These are phyloP conservation scores for Bucorvus abyssinicus DNA, from an alignment of 2,797 vertebrate genomes.

Conservation along the genomic window DNA sequence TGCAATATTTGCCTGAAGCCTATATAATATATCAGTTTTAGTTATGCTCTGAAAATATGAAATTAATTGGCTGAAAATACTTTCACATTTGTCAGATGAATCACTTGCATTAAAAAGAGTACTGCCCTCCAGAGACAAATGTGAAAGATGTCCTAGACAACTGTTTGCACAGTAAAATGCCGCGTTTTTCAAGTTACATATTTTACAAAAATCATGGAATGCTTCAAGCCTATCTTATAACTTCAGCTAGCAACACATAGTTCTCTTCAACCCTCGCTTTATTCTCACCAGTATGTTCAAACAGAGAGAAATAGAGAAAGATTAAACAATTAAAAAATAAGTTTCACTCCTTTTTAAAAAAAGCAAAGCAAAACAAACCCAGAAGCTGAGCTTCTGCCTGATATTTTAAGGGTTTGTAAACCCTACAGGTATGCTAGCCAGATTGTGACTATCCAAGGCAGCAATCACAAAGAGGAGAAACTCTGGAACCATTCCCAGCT, in stretches of 20 bases:
- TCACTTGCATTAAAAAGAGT: background rate
- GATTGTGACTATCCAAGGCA: background rate
- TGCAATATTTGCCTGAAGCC: slow-evolving; percentile 1
- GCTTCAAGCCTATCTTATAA: background rate
- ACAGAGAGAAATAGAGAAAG: background rate
- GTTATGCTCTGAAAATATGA: slow-evolving; percentile 7
- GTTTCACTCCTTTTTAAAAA: background rate
- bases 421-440: background rate
- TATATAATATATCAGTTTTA: slow-evolving; percentile 6
- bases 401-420: background rate
- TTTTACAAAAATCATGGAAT: background rate
- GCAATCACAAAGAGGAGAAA: background rate
- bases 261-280: background rate
- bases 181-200: background rate
- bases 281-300: background rate
- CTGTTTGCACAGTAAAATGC: slow-evolving; percentile 11
- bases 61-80: slow-evolving; percentile 41
- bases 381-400: background rate
- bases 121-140: slow-evolving; percentile 15
- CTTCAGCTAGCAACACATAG: background rate
- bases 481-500: background rate
- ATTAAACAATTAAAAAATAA: background rate
- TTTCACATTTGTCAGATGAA: slow-evolving; percentile 41
- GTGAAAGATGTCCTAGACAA: background rate
- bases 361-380: background rate